Evolutionary conservation across 2,113 vertebrate genomes (phyloP), one percentile per base, ranked within the genome.

Genomic region (Copsychus sechellarum): DNA sequence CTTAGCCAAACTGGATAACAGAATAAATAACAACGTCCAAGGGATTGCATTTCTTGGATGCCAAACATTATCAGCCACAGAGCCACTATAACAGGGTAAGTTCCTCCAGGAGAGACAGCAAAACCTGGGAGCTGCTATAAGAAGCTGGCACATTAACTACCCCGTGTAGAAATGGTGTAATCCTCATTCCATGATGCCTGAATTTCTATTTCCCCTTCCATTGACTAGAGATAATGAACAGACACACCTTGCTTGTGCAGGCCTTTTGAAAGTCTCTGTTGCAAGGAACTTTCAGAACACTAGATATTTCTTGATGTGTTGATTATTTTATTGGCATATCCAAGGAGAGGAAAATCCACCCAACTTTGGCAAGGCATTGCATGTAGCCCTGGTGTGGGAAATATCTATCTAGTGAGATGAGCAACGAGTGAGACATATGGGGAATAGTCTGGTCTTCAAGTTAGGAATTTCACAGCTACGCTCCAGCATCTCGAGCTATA

Each of bases 381-480:
- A 0, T 45, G 28, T 15, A 70, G 45, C 22, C 23, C 31, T 45
- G 54, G 29, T 80, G 62, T 1, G 28, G 86, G 86, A 94, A 96
- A 77, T 20, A 60, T n/a, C 9, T 5, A 36, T 60, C 56, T 29
- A 21, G 48, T 47, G 43, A 88, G 93, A 94, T 94, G 93, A 94
- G 86, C 88, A 90, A 90, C 0, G 12, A 43, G 28, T 96, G 87
- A 96, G 76, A 66, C 79, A 77, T 70, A 65, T 47, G 86, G 69
- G 80, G 50, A 85, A 82, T 92, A 76, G 61, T 80, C 82, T 86
- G 80, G 26, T 81, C 88, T 88, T 81, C 28, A 64, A 65, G 61
- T 71, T 23, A 81, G 96, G 90, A 94, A 95, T 93, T 96, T 94
- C 88, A 84, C 90, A 90, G 93, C 56, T 76, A 43, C 1, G 6